Evolutionary conservation across 2,888 invertebrate genomes (phyloP).

Genomic region (Melinopterus prodromus): DNA sequence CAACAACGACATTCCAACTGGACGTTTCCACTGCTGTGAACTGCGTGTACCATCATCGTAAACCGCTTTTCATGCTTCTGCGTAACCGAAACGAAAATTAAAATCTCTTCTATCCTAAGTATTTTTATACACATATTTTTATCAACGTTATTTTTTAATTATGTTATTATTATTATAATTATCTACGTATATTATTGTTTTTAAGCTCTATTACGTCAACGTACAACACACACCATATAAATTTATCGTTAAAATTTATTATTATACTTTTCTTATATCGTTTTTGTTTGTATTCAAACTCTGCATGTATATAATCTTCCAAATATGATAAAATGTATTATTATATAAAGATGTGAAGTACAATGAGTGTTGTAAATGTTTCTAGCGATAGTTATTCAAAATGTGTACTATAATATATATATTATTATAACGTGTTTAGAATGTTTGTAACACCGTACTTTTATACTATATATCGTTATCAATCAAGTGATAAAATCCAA

Average conservation of each 20-base stretch:
- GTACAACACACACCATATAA: no score
- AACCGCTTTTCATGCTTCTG: no score
- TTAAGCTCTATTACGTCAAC: neutral
- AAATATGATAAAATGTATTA: neutral
- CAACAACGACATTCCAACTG: constrained; percentile 59
- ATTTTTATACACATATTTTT: neutral
- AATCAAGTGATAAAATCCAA: neutral
- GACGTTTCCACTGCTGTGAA: constrained; percentile 51
- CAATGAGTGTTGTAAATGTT: neutral
- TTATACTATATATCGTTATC: neutral
- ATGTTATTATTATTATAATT: neutral
- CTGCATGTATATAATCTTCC: neutral
- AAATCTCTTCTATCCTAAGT: neutral
- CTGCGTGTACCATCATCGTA: neutral
- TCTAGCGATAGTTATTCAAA: neutral
- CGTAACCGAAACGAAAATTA: constrained; percentile 7
- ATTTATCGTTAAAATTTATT: neutral
- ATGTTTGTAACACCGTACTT: neutral
- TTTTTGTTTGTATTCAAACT: neutral
- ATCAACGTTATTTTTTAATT: neutral
- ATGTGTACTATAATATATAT: neutral
- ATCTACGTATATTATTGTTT: neutral
- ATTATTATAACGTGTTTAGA: neutral
- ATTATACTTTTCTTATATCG: neutral
- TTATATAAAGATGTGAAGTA: neutral